Evolutionary conservation across 2,888 invertebrate genomes (phyloP).

Genomic region (Rosalia funebris): DNA sequence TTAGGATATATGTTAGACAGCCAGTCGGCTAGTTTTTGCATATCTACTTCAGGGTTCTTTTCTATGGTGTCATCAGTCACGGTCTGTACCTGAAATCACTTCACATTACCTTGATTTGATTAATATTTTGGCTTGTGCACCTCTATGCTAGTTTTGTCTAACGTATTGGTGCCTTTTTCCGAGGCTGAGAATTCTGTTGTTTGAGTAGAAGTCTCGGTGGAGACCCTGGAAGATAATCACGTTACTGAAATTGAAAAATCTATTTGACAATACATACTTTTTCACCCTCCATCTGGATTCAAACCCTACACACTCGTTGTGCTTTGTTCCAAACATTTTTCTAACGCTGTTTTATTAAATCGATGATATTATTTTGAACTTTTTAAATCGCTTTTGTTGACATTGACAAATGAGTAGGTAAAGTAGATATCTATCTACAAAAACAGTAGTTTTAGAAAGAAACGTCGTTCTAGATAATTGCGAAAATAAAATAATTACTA

Average conservation of each 20-base stretch:
- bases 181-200: constrained; percentile 52
- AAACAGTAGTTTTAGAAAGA: no score
- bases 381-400: no score
- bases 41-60: constrained; percentile 57
- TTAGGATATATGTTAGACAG: constrained; percentile 64
- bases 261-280: constrained; percentile 51
- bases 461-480: no score
- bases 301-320: constrained; percentile 65
- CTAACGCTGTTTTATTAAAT: no score
- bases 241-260: neutral
- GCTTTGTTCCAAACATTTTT: constrained; percentile 64
- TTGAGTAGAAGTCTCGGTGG: constrained; percentile 51
- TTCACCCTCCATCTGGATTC: constrained; percentile 63
- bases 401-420: no score
- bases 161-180: constrained; percentile 54
- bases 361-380: constrained; percentile 18
- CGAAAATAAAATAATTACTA: no score
- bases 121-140: no score
- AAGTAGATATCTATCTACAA: no score
- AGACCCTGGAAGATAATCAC: constrained; percentile 49
- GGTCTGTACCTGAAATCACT: constrained; percentile 64
- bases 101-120: no score
- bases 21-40: constrained; percentile 64
- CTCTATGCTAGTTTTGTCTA: constrained; percentile 52
- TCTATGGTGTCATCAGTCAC: constrained; percentile 41